Evolutionary conservation across 64 coral and sea anemone species (phyloP).

Genomic region (Stichodactyla mertensii): DNA sequence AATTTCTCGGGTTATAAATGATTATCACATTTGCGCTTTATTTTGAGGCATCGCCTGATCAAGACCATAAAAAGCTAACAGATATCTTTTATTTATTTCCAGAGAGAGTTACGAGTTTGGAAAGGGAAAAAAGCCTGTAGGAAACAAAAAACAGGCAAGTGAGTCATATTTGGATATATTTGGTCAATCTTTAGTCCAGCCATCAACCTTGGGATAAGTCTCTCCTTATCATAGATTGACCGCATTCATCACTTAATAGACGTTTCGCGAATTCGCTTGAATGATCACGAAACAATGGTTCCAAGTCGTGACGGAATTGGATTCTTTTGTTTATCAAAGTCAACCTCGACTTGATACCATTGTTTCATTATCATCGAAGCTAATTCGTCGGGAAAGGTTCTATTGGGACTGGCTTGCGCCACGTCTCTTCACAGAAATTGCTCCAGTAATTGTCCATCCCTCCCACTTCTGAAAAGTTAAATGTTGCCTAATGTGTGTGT

Average conservation of each 20-base stretch:
- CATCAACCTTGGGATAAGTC: too few relatives aligned
- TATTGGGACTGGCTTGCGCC: neutral
- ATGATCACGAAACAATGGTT: too few relatives aligned
- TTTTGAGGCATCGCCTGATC: neutral
- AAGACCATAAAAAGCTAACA: too few relatives aligned
- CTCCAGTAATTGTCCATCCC: too few relatives aligned
- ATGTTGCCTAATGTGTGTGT: neutral
- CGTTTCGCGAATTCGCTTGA: too few relatives aligned
- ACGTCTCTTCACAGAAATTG: too few relatives aligned
- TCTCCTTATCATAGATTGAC: too few relatives aligned
- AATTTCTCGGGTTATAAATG: too few relatives aligned
- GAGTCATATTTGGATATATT: neutral
- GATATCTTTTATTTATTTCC: neutral
- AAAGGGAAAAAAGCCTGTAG: constrained; percentile 64
- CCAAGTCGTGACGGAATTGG: neutral
- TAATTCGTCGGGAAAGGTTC: neutral
- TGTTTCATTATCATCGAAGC: too few relatives aligned
- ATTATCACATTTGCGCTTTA: neutral
- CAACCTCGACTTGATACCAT: neutral
- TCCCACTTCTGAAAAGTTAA: too few relatives aligned
- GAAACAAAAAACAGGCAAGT: constrained; percentile 65
- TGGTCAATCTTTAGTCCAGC: too few relatives aligned
- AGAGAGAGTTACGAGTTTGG: constrained; percentile 91
- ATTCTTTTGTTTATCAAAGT: neutral
- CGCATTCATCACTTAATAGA: too few relatives aligned